Percentiles rank a stretch among this genome's conserved stretches.
Conservation (phyloP, 2,113 vertebrate genomes). For the Chlamydotis undulata region DNA sequence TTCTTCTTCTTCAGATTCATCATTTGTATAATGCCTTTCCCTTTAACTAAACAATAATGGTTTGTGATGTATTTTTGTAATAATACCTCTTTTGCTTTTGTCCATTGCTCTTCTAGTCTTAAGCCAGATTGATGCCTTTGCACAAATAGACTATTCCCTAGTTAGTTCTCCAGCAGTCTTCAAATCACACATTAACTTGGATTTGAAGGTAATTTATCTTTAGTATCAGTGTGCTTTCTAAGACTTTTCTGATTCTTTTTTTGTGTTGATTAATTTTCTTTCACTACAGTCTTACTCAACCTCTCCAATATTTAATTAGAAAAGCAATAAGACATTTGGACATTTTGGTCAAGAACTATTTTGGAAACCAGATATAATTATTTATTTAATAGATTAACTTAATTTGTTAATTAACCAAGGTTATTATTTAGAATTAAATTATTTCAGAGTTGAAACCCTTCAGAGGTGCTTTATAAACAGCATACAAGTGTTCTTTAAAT, state of each 20-base stretch:
- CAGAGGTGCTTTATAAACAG: background rate
- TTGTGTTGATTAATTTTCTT: background rate
- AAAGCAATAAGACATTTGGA: background rate
- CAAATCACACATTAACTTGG: slow-evolving; percentile 66
- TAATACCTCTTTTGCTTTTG: slow-evolving; percentile 19
- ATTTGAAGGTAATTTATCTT: slow-evolving; percentile 73
- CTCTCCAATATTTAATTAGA: background rate
- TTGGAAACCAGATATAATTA: background rate
- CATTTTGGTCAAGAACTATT: background rate
- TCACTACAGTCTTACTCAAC: background rate
- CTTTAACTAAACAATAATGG: background rate
- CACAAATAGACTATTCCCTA: slow-evolving; percentile 70
- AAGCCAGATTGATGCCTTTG: slow-evolving; percentile 68
- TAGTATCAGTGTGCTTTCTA: background rate
- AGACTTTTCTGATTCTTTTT: background rate
- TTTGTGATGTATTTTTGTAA: slow-evolving; percentile 2
- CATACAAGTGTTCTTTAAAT: background rate
- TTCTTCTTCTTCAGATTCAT: background rate
- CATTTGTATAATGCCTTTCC: background rate
- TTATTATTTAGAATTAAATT: background rate
- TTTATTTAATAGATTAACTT: background rate
- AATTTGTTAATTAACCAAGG: background rate
- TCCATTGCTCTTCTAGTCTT: slow-evolving; percentile 53
- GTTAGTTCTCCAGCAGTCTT: slow-evolving; percentile 61
- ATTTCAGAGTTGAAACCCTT: background rate